A percentile compares a stretch with the other conserved stretches of the same genome.
These are phyloP conservation scores for Trissolcus basalis DNA, from an alignment of 1,140 invertebrate species.

Conservation along the genomic window DNA sequence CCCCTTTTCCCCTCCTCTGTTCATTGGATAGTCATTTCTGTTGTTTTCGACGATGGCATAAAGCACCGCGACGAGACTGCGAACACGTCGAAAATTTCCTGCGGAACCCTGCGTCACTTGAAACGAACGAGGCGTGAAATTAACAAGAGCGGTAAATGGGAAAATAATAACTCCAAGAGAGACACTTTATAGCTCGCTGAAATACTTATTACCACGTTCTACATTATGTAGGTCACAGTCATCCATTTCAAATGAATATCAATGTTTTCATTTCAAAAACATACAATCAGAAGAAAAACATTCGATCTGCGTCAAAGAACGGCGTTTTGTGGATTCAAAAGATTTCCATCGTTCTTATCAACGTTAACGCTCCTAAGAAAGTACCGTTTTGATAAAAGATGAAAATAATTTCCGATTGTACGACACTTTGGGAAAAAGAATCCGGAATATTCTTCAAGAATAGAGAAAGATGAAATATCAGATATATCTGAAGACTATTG, in stretches of 20 bases:
- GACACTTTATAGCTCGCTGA: constrained; percentile 56
- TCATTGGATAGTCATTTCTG: constrained; percentile 58
- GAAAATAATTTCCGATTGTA: too few species aligned
- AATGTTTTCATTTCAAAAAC: constrained; percentile 37
- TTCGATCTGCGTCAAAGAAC: not conserved
- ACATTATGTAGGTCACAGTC: constrained; percentile 46
- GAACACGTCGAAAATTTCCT: constrained; percentile 61
- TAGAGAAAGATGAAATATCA: too few species aligned
- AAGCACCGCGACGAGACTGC: constrained; percentile 50
- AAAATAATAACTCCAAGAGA: constrained; percentile 58
- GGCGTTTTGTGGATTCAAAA: not conserved
- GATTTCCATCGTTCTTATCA: not conserved
- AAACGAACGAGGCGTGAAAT: constrained; percentile 59
- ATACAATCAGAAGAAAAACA: not conserved
- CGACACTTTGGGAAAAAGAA: too few species aligned
- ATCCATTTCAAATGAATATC: constrained; percentile 25
- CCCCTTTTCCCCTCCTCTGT: constrained; percentile 12
- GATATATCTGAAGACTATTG: too few species aligned
- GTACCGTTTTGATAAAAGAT: too few species aligned
- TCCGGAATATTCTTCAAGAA: too few species aligned
- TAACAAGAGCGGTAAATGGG: constrained; percentile 60
- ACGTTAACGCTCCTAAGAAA: not conserved
- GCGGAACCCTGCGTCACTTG: constrained; percentile 59
- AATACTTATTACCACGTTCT: constrained; percentile 57
- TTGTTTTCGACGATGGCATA: constrained; percentile 60